Base-by-base conservation (phyloP, 1,140 invertebrate genomes). In the Cotesia typhae region DNA sequence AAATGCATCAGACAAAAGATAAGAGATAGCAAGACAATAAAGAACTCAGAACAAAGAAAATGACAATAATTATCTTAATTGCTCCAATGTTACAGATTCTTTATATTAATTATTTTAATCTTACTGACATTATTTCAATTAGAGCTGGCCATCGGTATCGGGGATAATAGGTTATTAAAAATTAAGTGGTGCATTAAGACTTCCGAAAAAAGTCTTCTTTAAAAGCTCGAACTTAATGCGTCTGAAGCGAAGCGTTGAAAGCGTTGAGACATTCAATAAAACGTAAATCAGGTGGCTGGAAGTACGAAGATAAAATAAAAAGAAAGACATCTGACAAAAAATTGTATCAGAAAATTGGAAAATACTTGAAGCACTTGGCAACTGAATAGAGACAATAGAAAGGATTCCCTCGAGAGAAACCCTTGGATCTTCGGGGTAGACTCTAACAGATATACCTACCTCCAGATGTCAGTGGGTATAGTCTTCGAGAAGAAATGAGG, bases 321-420 rank as follows among this genome's bases (percentile, higher is more conserved):
- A 6, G 10, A 70, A 70, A 47, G 37, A 4, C 10, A 57, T 2
- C 9, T 6, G 53, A 35, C 55, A 37, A 41, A 59, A 41, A 69
- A 35, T 3, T 47, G 41, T 38, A 51, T 17, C 36, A 20, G 28
- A 47, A 72, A 53, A 72, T 72, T 72, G 52, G 64, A 72, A 66
- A 72, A 72, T 59, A 60, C 47, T 38, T 28, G 17, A 35, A 55
- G 60, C 37, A 60, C 64, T 72, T 66, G 41, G 47, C 4, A 41
- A 53, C 63, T 72, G 70, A 67, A 67, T 67, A 53, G 36, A 72
- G 28, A 53, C 35, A 71, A 71, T 71, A 71, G 70, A 35, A 14
- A 60, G 60, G 47, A 52, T 41, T 72, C 51, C 63, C 70, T 67
- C 17, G 52, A 35, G 70, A 72, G 52, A 60, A 63, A 47, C 4